Percentiles rank a stretch among this genome's conserved stretches.
phyloP scores from a whole-genome alignment of 2,797 vertebrate species.

The Pipistrellus pipistrellus region DNA sequence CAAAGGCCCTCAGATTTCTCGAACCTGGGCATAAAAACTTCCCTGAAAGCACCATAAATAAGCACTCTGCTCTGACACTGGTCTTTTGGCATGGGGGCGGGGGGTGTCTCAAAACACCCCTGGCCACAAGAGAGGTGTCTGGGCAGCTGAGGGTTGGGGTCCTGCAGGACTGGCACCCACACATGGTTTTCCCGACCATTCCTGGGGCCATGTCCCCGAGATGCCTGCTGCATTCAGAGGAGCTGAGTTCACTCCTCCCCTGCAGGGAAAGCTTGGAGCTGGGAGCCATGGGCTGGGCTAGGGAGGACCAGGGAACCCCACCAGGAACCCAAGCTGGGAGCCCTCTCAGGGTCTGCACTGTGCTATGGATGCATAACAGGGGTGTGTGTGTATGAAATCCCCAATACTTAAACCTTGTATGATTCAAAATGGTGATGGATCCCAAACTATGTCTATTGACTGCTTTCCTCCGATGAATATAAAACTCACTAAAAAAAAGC shows the following conservation, averaged over 20 bases:
- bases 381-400: too few relatives aligned
- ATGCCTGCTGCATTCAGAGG: background rate
- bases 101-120: background rate
- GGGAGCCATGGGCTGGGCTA: background rate
- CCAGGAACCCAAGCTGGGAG: background rate
- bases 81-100: background rate
- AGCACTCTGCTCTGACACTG: background rate
- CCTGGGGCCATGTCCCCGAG: background rate
- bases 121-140: background rate
- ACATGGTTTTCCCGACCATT: background rate
- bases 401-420: background rate
- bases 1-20: background rate
- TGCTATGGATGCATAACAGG: background rate
- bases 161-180: background rate
- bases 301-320: background rate
- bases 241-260: background rate
- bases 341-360: background rate
- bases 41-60: background rate
- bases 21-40: background rate
- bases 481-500: background rate
- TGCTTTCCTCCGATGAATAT: slow-evolving; percentile 34
- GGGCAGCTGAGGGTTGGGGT: background rate
- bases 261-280: background rate
- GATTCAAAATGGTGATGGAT: background rate
- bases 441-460: background rate